Conservation (phyloP, 2,113 vertebrate species). For the Phrynosoma platyrhinos region DNA sequence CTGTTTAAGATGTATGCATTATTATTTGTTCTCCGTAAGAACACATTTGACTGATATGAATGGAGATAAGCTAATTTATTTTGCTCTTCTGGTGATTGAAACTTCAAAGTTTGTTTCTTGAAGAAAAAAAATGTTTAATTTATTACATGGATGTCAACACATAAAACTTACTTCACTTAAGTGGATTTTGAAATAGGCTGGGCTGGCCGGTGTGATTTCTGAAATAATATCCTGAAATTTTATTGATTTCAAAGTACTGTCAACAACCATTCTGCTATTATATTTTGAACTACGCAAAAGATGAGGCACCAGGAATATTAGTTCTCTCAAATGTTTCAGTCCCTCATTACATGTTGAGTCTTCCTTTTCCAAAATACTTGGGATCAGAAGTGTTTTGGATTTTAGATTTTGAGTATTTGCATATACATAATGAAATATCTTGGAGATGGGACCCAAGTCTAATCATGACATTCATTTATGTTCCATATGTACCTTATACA, state of each 20-base stretch:
- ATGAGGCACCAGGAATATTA: accelerated
- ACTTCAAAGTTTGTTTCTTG: not conserved
- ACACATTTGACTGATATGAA: not conserved
- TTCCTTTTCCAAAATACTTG: too few species aligned
- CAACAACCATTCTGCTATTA: not conserved
- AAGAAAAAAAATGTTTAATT: not conserved
- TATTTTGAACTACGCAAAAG: not conserved
- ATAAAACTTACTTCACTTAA: not conserved
- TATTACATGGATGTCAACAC: not conserved
- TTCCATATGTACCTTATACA: too few species aligned
- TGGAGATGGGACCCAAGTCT: too few species aligned
- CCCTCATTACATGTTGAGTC: not conserved
- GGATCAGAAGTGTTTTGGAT: too few species aligned
- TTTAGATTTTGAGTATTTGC: too few species aligned
- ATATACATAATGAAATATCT: too few species aligned
- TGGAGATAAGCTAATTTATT: not conserved
- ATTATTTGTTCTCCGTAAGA: not conserved
- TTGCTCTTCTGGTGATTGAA: not conserved
- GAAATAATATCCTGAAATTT: not conserved
- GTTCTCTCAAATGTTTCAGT: not conserved
- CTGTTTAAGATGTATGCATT: not conserved
- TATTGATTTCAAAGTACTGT: not conserved
- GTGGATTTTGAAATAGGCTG: not conserved
- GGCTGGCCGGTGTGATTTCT: not conserved
- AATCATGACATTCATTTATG: too few species aligned